A percentile compares a stretch with the other conserved stretches of the same genome.
Conservation (phyloP, 2,888 invertebrate species). For the Mythimna impura region DNA sequence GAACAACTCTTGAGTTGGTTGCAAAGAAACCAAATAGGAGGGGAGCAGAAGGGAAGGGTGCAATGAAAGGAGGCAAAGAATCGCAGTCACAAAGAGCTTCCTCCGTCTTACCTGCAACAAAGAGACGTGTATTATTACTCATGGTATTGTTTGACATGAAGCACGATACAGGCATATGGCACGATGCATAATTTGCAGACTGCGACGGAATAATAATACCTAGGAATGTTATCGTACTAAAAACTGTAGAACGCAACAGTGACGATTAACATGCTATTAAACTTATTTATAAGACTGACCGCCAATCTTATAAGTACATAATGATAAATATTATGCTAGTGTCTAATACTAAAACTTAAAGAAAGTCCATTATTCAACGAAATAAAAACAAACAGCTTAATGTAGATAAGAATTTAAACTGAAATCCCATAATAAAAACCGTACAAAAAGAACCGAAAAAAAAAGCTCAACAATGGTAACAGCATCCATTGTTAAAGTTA, state of each 20-base stretch:
- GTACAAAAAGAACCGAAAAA: constrained; percentile 27
- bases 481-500: constrained; percentile 52
- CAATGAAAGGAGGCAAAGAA: constrained; percentile 62
- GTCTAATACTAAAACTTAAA: neutral
- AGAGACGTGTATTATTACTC: constrained; percentile 73
- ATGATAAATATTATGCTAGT: neutral
- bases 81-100: constrained; percentile 73
- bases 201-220: constrained; percentile 55
- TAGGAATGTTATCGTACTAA: constrained; percentile 38
- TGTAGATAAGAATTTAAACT: constrained; percentile 16
- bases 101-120: constrained; percentile 85
- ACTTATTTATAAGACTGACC: neutral
- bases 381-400: constrained; percentile 27
- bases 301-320: neutral
- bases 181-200: constrained; percentile 57
- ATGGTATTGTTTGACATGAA: constrained; percentile 63
- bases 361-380: constrained; percentile 9
- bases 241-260: constrained; percentile 20
- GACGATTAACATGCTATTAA: neutral
- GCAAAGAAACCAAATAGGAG: constrained; percentile 65
- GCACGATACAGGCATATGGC: constrained; percentile 51
- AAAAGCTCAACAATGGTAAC: constrained; percentile 51
- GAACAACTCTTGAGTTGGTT: constrained; percentile 46
- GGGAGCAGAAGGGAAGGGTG: constrained; percentile 58
- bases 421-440: constrained; percentile 21